A percentile compares a stretch with the other conserved stretches of the same genome.
These are phyloP conservation scores for Piscicola geometra DNA, from an alignment of 2,888 invertebrate genomes.

Conservation along the genomic window DNA sequence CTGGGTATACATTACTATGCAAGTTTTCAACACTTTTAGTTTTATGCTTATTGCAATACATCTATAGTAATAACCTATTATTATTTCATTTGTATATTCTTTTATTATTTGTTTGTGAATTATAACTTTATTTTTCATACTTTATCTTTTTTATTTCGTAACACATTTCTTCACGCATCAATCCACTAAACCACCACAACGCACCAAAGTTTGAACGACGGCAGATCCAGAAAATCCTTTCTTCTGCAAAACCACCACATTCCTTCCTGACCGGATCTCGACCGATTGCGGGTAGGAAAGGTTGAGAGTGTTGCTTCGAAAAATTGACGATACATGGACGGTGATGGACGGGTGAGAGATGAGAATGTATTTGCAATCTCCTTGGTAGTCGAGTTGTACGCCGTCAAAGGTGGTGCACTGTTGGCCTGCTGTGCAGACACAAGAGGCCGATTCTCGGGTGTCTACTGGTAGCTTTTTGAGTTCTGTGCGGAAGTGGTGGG, in stretches of 20 bases:
- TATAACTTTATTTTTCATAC: no score
- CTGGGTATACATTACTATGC: no score
- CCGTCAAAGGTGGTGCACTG: conserved; percentile 21
- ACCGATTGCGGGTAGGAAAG: conserved; percentile 20
- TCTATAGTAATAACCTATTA: no score
- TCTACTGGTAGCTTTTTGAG: no score
- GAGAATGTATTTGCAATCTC: background rate
- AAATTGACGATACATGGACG: background rate
- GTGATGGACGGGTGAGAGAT: background rate
- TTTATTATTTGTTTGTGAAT: no score
- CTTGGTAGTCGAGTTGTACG: background rate
- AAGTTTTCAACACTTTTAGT: no score
- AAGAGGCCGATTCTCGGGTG: background rate
- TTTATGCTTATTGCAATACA: no score
- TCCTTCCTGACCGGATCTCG: background rate
- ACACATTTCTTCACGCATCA: no score
- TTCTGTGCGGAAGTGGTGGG: no score
- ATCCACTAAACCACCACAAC: background rate
- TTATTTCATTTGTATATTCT: no score
- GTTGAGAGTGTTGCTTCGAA: background rate
- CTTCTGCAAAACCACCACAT: background rate
- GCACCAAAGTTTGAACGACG: conserved; percentile 7
- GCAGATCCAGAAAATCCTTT: background rate
- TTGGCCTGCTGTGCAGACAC: background rate
- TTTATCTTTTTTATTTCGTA: no score